Percentiles rank a stretch among this genome's conserved stretches.
Conservation (phyloP, 2,888 invertebrate genomes). For the Buathra laborator region DNA sequence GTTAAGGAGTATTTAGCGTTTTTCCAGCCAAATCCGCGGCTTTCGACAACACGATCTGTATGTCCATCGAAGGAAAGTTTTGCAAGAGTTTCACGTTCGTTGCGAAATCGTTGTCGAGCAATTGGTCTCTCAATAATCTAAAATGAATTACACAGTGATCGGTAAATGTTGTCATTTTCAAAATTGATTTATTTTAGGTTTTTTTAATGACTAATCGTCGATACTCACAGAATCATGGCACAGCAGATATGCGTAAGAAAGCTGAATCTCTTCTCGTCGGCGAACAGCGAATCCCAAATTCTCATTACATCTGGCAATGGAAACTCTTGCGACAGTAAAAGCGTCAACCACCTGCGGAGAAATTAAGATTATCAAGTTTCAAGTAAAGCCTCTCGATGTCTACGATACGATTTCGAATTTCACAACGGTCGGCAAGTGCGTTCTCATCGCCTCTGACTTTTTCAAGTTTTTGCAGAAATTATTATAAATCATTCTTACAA, state of each 20-base stretch:
- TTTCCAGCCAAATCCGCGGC: conserved; percentile 89
- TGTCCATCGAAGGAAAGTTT: conserved; percentile 96
- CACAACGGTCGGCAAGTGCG: conserved; percentile 2
- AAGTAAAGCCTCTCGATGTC: not conserved
- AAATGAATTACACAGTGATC: conserved; percentile 70
- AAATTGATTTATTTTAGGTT: not conserved
- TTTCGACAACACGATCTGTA: conserved; percentile 92
- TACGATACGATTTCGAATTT: not conserved
- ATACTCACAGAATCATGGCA: conserved; percentile 98
- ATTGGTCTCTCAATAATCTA: conserved; percentile 93
- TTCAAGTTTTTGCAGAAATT: too few relatives aligned
- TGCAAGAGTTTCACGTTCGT: conserved; percentile 95
- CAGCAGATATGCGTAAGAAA: conserved; percentile 97
- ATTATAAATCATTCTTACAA: too few relatives aligned
- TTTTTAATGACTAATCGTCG: not conserved
- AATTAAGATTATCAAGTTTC: not conserved
- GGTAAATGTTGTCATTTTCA: not conserved
- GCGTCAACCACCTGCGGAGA: conserved; percentile 94
- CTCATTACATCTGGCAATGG: conserved; percentile 98
- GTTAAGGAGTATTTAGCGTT: conserved; percentile 77
- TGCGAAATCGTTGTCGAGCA: conserved; percentile 96
- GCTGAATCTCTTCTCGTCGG: conserved; percentile 95
- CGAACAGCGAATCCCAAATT: conserved; percentile 98
- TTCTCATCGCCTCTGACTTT: not conserved
- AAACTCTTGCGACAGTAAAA: conserved; percentile 98